Conservation (phyloP, 2,113 vertebrate species). For the Gavialis gangeticus region DNA sequence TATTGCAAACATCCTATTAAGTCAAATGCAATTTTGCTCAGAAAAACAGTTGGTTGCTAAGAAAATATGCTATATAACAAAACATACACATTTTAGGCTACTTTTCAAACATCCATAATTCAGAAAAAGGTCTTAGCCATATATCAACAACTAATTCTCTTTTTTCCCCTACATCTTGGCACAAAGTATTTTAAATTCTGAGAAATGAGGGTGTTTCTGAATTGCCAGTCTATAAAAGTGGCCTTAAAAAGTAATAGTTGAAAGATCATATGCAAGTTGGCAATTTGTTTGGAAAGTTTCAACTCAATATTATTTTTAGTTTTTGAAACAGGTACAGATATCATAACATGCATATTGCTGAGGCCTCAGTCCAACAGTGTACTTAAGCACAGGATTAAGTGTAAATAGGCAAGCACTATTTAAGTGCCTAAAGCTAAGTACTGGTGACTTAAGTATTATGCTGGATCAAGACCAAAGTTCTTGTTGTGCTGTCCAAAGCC, state of each 20-base stretch:
- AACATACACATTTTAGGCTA: slow-evolving; percentile 43
- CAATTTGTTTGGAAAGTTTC: slow-evolving; percentile 20
- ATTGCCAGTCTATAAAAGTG: slow-evolving; percentile 27
- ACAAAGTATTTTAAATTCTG: not conserved
- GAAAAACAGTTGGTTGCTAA: not conserved
- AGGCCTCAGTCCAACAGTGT: not conserved
- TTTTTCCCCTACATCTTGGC: not conserved
- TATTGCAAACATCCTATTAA: slow-evolving; percentile 59
- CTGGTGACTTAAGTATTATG: not conserved
- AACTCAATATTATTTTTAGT: not conserved
- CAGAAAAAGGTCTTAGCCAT: slow-evolving; percentile 18
- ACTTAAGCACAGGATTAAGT: slow-evolving; percentile 17
- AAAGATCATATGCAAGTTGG: not conserved
- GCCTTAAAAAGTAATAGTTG: not conserved
- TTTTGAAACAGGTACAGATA: slow-evolving; percentile 40
- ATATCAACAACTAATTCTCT: slow-evolving; percentile 27
- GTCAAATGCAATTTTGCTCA: slow-evolving; percentile 53
- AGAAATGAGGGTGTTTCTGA: not conserved
- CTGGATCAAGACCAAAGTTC: not conserved
- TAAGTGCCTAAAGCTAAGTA: slow-evolving; percentile 48
- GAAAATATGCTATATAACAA: slow-evolving; percentile 2
- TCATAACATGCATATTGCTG: not conserved
- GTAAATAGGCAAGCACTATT: slow-evolving; percentile 19
- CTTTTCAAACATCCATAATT: slow-evolving; percentile 36
- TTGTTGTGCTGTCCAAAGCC: not conserved